Evolutionary conservation across 2,888 invertebrate species (phyloP), one percentile per base, ranked within the genome.

Genomic region (Hyposoter didymator): DNA sequence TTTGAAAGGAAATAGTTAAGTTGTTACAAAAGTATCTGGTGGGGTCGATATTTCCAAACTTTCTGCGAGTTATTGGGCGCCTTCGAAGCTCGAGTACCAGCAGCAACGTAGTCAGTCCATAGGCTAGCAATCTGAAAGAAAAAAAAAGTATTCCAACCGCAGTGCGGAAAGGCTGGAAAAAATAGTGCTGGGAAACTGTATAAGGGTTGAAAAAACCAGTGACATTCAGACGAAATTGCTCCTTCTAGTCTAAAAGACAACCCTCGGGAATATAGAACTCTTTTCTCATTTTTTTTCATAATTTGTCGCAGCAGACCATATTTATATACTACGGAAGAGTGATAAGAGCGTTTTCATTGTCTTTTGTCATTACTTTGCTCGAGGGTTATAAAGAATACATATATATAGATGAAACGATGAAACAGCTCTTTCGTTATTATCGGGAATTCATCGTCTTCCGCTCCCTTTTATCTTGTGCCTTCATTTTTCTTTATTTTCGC

Each of bases 161-260:
- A 72, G 49, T 66, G 72, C 22, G 55, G 72, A 32, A 78, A 72
- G 52, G 32, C 66, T 14, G 43, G n/a, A 79, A 67, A 78, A 78
- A 62, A n/a, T n/a, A n/a, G n/a, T n/a, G 32, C 66, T 14, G 43
- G n/a, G 70, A 67, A 78, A 78, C 47, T 22, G 1, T 43, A 52
- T 32, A 45, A 19, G 69, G 55, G 28, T 55, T 19, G 28, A 70
- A 35, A 32, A 78, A 69, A 75, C 39, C 28, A 32, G 28, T 39
- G 32, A 45, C 59, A 43, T 22, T 35, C 32, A 12, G n/a, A 17
- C 12, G 45, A 3, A 47, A 22, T 45, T 8, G n/a, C 32, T 49
- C 43, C 10, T 35, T 5, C 5, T 39, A 17, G 35, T 39, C 35
- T 2, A 8, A 10, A 1, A 22, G 10, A 35, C 17, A 19, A 47